These are phyloP conservation scores for Tupaia chinensis DNA, from an alignment of 2,113 vertebrate species.

Conservation along the genomic window DNA sequence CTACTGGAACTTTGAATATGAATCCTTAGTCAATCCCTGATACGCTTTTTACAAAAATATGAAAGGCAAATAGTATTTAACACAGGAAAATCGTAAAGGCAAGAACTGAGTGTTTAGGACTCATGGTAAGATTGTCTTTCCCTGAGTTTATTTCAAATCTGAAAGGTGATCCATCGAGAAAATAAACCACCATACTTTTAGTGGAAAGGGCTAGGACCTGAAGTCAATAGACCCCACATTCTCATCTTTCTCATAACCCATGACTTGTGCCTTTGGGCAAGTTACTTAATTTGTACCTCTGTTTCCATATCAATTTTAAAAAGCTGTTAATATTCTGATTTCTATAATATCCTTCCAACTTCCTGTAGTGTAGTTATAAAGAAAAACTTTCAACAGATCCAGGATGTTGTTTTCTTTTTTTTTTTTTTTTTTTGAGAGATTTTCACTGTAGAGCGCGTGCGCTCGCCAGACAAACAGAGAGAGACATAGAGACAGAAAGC, in stretches of 20 bases:
- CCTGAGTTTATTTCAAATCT: background rate
- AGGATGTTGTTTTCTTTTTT: too few species aligned
- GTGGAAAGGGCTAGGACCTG: background rate
- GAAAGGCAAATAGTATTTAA: background rate
- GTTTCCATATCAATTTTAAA: background rate
- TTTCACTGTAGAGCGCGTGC: too few species aligned
- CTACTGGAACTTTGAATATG: background rate
- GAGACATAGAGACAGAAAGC: too few species aligned
- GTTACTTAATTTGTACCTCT: background rate
- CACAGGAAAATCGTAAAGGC: background rate
- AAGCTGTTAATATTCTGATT: background rate
- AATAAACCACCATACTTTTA: background rate
- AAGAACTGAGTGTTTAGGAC: background rate
- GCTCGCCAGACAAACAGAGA: too few species aligned
- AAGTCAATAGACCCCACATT: background rate
- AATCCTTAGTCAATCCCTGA: background rate
- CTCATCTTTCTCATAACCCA: background rate
- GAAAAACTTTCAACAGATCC: background rate
- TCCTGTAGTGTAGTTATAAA: background rate
- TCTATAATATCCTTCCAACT: background rate
- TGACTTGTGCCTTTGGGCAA: background rate
- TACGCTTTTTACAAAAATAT: background rate
- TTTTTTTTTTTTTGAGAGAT: too few species aligned
- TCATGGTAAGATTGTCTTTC: background rate
- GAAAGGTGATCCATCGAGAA: background rate